Evolutionary conservation across 2,113 vertebrate species (phyloP), one percentile per base, ranked within the genome.

Genomic region (Siphamia tubifer): DNA sequence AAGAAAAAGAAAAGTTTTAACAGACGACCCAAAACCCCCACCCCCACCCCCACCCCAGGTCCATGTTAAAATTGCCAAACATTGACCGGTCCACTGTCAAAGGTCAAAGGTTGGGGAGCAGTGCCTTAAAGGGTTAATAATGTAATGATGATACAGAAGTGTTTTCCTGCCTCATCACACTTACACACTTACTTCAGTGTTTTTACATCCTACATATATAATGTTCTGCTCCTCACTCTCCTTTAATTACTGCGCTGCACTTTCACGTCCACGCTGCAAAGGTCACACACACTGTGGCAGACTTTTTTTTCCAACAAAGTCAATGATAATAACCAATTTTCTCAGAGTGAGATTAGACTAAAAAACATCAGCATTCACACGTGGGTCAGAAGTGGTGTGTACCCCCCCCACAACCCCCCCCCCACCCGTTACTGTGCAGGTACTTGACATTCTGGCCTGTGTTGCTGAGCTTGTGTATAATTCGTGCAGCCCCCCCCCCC

Each of bases 371-470:
- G 31, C 28, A 55, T 35, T 36, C 19, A 27, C 11, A 54, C 44
- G 20, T 30, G 44, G 45, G 36, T 63, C 6, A 35, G 13, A 52
- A 15, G 38, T 21, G 35, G 38, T 63, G 10, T 68, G 44, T 16
- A 54, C 48, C 19, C 38, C 23, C 19, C n/a, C n/a, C n/a, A n/a
- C n/a, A 54, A 43, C 19, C 38, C 23, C n/a, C n/a, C n/a, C n/a
- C 21, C 35, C 40, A 9, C 12, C 31, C 54, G 20, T 45, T 24
- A 10, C 30, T 2, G n/a, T 58, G 28, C 44, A 47, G 42, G 45
- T 48, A 53, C 25, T 64, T 76, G 53, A 85, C 67, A 73, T 71
- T 74, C 35, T 63, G 15, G n/a, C 58, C 48, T 13, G 23, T 17
- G 36, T 55, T 51, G 28, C 20, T 6, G 8, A 48, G 54, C 68